Evolutionary conservation across 2,113 vertebrate species (phyloP), one percentile per base, ranked within the genome.

Genomic region (Etia nguti): DNA sequence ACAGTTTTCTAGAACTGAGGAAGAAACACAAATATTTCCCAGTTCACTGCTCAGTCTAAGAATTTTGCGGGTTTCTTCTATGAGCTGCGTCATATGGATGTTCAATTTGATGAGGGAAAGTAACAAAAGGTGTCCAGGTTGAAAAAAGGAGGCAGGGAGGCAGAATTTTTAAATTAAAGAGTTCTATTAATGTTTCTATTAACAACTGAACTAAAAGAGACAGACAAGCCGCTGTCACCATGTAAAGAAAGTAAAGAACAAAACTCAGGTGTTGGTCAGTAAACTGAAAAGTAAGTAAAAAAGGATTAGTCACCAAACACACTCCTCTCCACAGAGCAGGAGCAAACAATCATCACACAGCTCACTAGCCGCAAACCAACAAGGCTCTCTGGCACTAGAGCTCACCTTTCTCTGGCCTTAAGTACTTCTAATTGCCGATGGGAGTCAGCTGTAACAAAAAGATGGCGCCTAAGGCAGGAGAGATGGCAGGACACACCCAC

Each of bases 311-410:
- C 59, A 62, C 59, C 31, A 62, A 62, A 62, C 31, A 62, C 3
- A 36, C 31, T 36, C 59, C 59, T 20, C 10, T 20, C 31, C 31
- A 31, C 29, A 31, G 29, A 31, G 29, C 29, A 36, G 16, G 16
- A 7, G 10, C 16, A 36, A 36, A 36, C 59, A 1, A 36, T 62
- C 59, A 62, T 0, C 59, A 36, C 18, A 62, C 31, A 0, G 2
- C 18, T n/a, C 10, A 36, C 18, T 11, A 62, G 10, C 59, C n/a
- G 6, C 59, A 36, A 2, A 36, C 59, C 0, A 62, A 62, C 31
- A 0, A 62, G 0, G 0, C 31, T 36, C 31, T 22, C n/a, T 55
- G 11, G 11, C 59, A 36, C 18, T 36, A 36, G 10, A 3, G 18
- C 31, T 7, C 31, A n/a, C 16, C 0, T 11, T 36, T 7, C 31